These are phyloP conservation scores for Unio delphinus DNA, from an alignment of 2,888 invertebrate genomes.

Conservation along the genomic window DNA sequence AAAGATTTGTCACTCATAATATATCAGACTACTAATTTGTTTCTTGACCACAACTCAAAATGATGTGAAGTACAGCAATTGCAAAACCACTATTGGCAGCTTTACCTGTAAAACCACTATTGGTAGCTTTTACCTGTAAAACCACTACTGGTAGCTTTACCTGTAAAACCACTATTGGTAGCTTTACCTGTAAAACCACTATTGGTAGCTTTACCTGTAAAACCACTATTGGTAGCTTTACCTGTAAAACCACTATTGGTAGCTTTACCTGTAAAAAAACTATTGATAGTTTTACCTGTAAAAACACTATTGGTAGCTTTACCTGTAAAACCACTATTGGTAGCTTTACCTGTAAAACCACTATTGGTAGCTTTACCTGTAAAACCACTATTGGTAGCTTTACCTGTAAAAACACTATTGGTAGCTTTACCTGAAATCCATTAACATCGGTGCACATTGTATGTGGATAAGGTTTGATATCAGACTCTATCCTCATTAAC, in stretches of 20 bases:
- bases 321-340: background rate
- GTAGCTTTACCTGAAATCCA: conserved; percentile 77
- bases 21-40: background rate
- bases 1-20: background rate
- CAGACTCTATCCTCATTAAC: conserved; percentile 89
- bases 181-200: conserved; percentile 39
- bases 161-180: too few relatives aligned
- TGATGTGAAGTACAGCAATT: background rate
- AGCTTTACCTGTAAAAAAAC: conserved; percentile 39
- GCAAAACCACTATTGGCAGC: background rate
- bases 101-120: too few relatives aligned
- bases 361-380: background rate
- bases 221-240: background rate
- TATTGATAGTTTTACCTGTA: conserved; percentile 21
- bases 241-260: conserved; percentile 37
- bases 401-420: too few relatives aligned
- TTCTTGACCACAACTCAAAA: background rate
- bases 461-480: conserved; percentile 77
- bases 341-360: background rate
- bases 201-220: too few relatives aligned
- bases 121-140: conserved; percentile 39
- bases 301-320: too few relatives aligned
- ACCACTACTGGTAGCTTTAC: too few relatives aligned
- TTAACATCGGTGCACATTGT: conserved; percentile 93
- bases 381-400: too few relatives aligned